Evolutionary conservation across 2,888 invertebrate genomes (phyloP), one percentile per base, ranked within the genome.

Genomic region (Ophion ventricosus): DNA sequence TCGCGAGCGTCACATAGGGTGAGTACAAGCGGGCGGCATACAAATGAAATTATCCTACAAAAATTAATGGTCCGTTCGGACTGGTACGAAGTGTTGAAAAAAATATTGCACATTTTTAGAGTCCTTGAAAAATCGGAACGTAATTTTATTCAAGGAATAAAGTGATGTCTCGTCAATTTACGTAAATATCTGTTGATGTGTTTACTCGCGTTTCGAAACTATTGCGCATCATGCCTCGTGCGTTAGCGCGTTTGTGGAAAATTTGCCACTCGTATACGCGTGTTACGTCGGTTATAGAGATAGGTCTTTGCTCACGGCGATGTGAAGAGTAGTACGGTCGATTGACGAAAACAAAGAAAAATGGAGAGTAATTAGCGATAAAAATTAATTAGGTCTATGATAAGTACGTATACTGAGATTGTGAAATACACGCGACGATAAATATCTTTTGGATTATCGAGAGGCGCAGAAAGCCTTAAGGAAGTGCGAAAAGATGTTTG

Each of bases 1-100:
- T 73, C 95, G 98, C 54, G 96, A 98, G 92, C 96, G 97, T 91
- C 96, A 97, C 90, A 96, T 98, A 89, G 97, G 97, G 98, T 98
- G 93, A 96, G 96, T 93, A 67, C 23, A n/a, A 25, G 63, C 25
- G 20, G 64, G 66, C 11, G 14, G 25, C 11, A n/a, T 25, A 49
- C 8, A 66, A 57, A 14, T 8, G 5, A 40, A 8, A 26, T 64
- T 35, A 35, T 14, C 17, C 5, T 23, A 17, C 20, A 64, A 40
- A 40, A 66, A 66, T 8, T 40, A 40, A 35, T 29, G 2, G n/a
- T 40, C 17, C 11, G 14, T 3, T 25, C 61, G 26, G 14, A 5
- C 10, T 61, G 14, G 26, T n/a, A 4, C 20, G 26, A 26, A 10
- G 20, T 23, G n/a, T 57, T n/a, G 20, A 7, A 57, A 57, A 57